Percentiles rank a stretch among this genome's conserved stretches.
Conservation (phyloP, 2,888 invertebrate genomes). For the Patella ulyssiponensis region DNA sequence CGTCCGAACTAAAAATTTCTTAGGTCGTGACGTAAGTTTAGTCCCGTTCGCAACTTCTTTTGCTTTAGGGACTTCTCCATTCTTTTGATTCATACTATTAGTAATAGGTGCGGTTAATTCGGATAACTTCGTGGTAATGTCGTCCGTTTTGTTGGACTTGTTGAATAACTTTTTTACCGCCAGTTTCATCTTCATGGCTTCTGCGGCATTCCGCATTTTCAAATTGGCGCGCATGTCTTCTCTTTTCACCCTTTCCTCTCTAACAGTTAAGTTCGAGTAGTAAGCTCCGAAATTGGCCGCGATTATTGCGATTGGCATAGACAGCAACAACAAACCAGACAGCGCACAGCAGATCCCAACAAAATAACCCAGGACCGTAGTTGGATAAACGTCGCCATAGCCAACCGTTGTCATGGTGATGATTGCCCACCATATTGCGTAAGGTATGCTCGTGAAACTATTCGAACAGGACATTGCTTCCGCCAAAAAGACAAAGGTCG, state of each 20-base stretch:
- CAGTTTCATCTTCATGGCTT: not conserved
- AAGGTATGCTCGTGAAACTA: conserved; percentile 42
- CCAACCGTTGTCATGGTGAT: conserved; percentile 61
- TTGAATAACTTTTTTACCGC: not conserved
- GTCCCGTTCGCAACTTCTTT: too few relatives aligned
- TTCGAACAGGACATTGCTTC: conserved; percentile 44
- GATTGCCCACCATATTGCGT: conserved; percentile 55
- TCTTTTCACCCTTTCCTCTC: conserved; percentile 25
- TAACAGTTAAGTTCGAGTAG: conserved; percentile 38
- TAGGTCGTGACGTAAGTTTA: too few relatives aligned
- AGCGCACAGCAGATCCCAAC: conserved; percentile 55
- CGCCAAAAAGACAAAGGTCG: conserved; percentile 50
- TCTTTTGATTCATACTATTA: too few relatives aligned
- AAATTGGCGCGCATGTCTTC: not conserved
- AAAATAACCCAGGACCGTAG: conserved; percentile 47
- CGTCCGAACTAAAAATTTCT: too few relatives aligned
- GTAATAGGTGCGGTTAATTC: too few relatives aligned
- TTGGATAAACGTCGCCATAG: conserved; percentile 57
- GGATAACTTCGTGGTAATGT: too few relatives aligned
- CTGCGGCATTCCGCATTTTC: not conserved
- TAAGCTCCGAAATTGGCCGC: conserved; percentile 56
- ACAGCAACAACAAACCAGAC: conserved; percentile 52
- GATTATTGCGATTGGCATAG: conserved; percentile 61
- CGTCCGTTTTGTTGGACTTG: not conserved
- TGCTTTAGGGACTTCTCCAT: too few relatives aligned